Percentiles rank a stretch among this genome's conserved stretches.
These are phyloP conservation scores for Clarias laeviceps DNA, from an alignment of 2,797 vertebrate species.

Conservation along the genomic window DNA sequence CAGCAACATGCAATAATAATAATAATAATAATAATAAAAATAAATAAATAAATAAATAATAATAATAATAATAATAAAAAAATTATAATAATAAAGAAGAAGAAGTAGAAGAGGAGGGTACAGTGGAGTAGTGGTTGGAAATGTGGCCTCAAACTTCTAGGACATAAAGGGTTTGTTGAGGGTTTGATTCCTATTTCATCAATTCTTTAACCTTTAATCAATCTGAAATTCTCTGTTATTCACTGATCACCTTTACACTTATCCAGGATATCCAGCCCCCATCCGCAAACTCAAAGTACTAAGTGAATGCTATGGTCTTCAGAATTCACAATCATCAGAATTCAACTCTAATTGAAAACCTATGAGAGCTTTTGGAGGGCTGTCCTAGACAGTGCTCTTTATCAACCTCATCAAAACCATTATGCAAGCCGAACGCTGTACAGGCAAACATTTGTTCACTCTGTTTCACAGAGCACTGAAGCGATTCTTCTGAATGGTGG, in stretches of 20 bases:
- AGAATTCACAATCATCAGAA: not conserved
- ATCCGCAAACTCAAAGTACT: not conserved
- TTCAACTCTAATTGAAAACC: not conserved
- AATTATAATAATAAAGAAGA: too few species aligned
- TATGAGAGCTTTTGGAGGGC: not conserved
- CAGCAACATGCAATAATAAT: not conserved
- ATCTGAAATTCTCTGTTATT: not conserved
- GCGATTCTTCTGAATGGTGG: not conserved
- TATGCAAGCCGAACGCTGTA: not conserved
- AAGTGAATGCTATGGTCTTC: not conserved
- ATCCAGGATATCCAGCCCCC: not conserved
- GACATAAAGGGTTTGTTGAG: too few species aligned
- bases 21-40: too few species aligned
- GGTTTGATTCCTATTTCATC: too few species aligned
- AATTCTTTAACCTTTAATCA: too few species aligned
- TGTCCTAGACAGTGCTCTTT: not conserved
- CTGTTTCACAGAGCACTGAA: not conserved
- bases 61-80: too few species aligned
- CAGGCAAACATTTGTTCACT: not conserved
- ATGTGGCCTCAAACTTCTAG: too few species aligned
- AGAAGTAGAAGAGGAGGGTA: too few species aligned
- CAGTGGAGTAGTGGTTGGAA: too few species aligned
- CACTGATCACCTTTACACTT: not conserved
- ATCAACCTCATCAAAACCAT: not conserved
- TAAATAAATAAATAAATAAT: too few species aligned